A percentile compares a stretch with the other conserved stretches of the same genome.
These are phyloP conservation scores for Luehdorfia chinensis DNA, from an alignment of 1,140 invertebrate species.

Conservation along the genomic window DNA sequence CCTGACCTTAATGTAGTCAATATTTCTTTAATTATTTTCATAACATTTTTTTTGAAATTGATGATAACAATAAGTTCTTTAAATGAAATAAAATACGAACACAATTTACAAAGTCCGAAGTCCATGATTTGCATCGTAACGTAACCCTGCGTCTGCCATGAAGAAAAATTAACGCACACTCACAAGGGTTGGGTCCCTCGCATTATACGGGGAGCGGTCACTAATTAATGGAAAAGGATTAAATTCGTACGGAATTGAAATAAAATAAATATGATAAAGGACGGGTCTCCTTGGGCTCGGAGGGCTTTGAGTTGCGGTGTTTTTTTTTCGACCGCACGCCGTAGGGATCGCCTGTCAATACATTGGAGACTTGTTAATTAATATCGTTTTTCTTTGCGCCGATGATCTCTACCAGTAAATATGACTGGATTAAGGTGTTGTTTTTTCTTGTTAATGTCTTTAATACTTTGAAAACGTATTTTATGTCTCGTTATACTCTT, in stretches of 20 bases:
- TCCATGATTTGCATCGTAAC: too few relatives aligned
- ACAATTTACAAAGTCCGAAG: too few relatives aligned
- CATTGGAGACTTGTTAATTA: constrained; percentile 38
- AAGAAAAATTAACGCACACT: constrained; percentile 65
- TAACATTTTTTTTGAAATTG: too few relatives aligned
- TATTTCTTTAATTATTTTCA: too few relatives aligned
- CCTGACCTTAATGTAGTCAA: too few relatives aligned
- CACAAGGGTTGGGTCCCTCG: constrained; percentile 44
- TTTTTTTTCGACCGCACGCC: constrained; percentile 22
- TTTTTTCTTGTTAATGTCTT: too few relatives aligned
- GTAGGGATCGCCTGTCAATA: constrained; percentile 42
- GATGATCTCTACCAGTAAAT: too few relatives aligned
- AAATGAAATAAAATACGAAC: too few relatives aligned
- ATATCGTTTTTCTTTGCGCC: constrained; percentile 25
- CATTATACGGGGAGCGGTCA: constrained; percentile 64
- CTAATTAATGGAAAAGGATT: constrained; percentile 77
- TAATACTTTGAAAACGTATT: too few relatives aligned
- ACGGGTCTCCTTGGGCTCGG: constrained; percentile 45
- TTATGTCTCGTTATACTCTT: too few relatives aligned
- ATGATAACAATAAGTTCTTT: too few relatives aligned
- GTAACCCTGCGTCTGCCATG: constrained; percentile 32
- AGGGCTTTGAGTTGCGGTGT: constrained; percentile 36
- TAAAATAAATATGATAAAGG: constrained; percentile 76
- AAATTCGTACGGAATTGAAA: constrained; percentile 73
- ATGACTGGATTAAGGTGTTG: too few relatives aligned